Conservation (phyloP, 2,888 invertebrate species). For the Hirtodrosophila trivittata region DNA sequence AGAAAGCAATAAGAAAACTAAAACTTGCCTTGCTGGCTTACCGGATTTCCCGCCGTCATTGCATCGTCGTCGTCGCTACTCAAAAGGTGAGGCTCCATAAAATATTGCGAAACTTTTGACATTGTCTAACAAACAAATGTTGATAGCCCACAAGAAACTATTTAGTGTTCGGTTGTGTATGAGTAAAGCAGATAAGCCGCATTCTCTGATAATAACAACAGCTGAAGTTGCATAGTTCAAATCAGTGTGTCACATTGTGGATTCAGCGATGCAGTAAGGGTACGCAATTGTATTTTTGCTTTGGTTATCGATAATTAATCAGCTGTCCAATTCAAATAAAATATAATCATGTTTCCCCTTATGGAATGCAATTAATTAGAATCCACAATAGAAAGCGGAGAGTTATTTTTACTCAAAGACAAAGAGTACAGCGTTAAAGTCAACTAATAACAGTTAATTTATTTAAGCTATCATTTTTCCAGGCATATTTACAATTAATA, state of each 20-base stretch:
- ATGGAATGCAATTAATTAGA: no score
- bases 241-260: slow-evolving; percentile 33
- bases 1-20: slow-evolving; percentile 43
- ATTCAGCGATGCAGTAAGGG: slow-evolving; percentile 6
- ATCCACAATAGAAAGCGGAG: neutral
- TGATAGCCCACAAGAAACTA: slow-evolving; percentile 1
- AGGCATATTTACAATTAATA: slow-evolving; percentile 29
- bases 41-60: slow-evolving; percentile 29
- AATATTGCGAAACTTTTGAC: slow-evolving; percentile 41
- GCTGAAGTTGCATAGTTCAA: slow-evolving; percentile 41
- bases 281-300: no score
- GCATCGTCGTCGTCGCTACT: slow-evolving; percentile 17
- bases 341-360: no score
- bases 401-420: slow-evolving; percentile 36
- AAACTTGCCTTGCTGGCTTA: slow-evolving; percentile 46
- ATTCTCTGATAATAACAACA: slow-evolving; percentile 48
- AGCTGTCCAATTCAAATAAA: slow-evolving; percentile 3
- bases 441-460: slow-evolving; percentile 41
- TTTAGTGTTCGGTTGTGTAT: neutral
- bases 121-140: slow-evolving; percentile 30
- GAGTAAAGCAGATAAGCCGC: slow-evolving; percentile 40
- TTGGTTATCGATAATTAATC: slow-evolving; percentile 4
- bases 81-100: slow-evolving; percentile 40
- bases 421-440: slow-evolving; percentile 6
- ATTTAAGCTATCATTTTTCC: slow-evolving; percentile 52